phyloP scores from a whole-genome alignment of 2,113 vertebrate genomes.

The Arothron firmamentum region DNA sequence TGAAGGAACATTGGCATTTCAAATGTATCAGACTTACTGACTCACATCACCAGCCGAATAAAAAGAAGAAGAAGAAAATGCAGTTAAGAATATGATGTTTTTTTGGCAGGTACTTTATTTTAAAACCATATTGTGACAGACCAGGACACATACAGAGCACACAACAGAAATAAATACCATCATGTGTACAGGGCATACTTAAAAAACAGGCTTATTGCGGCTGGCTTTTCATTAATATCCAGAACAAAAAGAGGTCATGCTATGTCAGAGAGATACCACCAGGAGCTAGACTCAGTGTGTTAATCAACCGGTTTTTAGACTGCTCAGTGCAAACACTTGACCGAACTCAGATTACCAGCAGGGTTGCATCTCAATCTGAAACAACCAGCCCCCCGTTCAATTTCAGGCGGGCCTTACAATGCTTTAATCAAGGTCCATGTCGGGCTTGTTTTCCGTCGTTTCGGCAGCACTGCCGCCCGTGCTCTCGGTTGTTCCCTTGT shows the following conservation, averaged over 20 bases:
- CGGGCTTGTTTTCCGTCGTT: slow-evolving; percentile 83
- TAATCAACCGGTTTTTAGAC: slow-evolving; percentile 55
- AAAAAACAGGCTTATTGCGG: slow-evolving; percentile 76
- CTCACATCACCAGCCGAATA: too few species aligned
- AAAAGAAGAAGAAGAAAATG: too few species aligned
- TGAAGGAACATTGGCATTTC: too few species aligned
- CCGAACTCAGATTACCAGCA: slow-evolving; percentile 53
- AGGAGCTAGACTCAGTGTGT: slow-evolving; percentile 55
- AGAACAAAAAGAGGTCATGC: slow-evolving; percentile 71
- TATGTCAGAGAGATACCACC: slow-evolving; percentile 65
- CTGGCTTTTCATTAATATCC: slow-evolving; percentile 69
- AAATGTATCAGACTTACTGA: too few species aligned
- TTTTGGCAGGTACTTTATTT: slow-evolving; percentile 69
- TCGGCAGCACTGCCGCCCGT: slow-evolving; percentile 67
- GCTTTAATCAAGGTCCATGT: slow-evolving; percentile 93
- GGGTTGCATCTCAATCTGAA: slow-evolving; percentile 59
- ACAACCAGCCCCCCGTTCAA: slow-evolving; percentile 36
- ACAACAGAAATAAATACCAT: slow-evolving; percentile 79
- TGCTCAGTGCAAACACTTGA: slow-evolving; percentile 53
- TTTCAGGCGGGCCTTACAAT: slow-evolving; percentile 24
- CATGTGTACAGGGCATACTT: slow-evolving; percentile 72
- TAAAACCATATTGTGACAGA: slow-evolving; percentile 78
- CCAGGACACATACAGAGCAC: slow-evolving; percentile 74
- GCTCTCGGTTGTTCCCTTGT: slow-evolving; percentile 58
- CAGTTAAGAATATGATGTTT: slow-evolving; percentile 1